Evolutionary conservation across 1,140 invertebrate species (phyloP), one percentile per base, ranked within the genome.

Genomic region (Scaptomyza graminum): DNA sequence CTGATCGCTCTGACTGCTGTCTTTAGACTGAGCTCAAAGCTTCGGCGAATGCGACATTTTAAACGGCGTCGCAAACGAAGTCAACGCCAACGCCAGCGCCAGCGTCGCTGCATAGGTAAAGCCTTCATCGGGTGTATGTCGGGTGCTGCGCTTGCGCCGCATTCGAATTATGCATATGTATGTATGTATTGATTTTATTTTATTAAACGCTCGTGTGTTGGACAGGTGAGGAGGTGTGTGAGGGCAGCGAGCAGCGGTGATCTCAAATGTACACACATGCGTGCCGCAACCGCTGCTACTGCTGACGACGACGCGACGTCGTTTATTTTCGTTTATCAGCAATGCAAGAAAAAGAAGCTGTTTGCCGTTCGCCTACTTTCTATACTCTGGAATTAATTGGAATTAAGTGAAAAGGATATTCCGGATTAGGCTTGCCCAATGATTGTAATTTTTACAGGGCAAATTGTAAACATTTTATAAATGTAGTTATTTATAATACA

Each of bases 21-120:
- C 57, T 76, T 65, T 72, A 75, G 74, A 85, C 77, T 87, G 82
- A 85, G 82, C 70, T 87, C 74, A 61, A 61, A 71, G 47, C 70
- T 46, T 64, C 67, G 52, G 47, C 63, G 66, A 78, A 78, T 63
- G 81, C 81, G 67, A 60, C 80, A 76, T 83, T 83, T 83, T 83
- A 83, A 83, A 76, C 73, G 60, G 67, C 67, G 61, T 31, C 67
- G 76, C 76, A 28, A 62, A 52, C 43, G 55, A 28, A 46, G 55
- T 5, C 54, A 55, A 22, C 49, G 56, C 41, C 43, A 49, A 51
- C 64, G 64, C 22, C 47, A 43, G 3, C 55, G 64, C 52, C 43
- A 43, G 8, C 49, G 39, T 25, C 49, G 7, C 39, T 47, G 62
- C 51, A 46, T 16, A 18, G n/a, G 39, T 41, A 22, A 43, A 41